phyloP scores from a whole-genome alignment of 2,797 vertebrate genomes.

The Onychomys arenicola region DNA sequence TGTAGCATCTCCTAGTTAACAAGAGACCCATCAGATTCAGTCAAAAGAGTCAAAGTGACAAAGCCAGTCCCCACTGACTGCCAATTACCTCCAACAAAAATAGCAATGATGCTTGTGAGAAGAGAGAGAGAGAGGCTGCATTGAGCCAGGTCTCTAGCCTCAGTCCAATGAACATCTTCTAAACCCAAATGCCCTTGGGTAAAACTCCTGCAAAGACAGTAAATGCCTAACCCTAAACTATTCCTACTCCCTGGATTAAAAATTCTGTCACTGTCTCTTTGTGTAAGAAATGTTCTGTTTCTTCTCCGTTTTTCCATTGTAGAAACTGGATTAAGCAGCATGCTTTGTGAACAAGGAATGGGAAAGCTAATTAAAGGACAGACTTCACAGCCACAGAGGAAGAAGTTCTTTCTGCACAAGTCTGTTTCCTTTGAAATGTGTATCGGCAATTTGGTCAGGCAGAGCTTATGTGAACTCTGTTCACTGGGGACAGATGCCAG shows the following conservation, averaged over 20 bases:
- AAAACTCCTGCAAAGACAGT: not conserved
- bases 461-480: not conserved
- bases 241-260: slow-evolving; percentile 14
- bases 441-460: slow-evolving; percentile 11
- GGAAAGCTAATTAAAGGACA: slow-evolving; percentile 70
- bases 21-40: slow-evolving; percentile 86
- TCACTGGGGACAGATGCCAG: not conserved
- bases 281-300: slow-evolving; percentile 49
- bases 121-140: not conserved
- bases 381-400: slow-evolving; percentile 46
- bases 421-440: slow-evolving; percentile 13
- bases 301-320: not conserved
- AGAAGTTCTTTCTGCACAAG: not conserved
- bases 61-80: slow-evolving; percentile 88
- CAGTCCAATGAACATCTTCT: not conserved
- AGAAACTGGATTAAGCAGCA: slow-evolving; percentile 63
- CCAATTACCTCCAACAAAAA: slow-evolving; percentile 85
- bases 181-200: not conserved
- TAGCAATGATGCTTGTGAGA: slow-evolving; percentile 19
- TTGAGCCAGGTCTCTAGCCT: not conserved
- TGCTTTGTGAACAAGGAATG: slow-evolving; percentile 69
- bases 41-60: slow-evolving; percentile 90
- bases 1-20: slow-evolving; percentile 82
- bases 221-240: not conserved
- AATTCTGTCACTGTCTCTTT: not conserved